Conservation (phyloP, 2,113 vertebrate species). For the Mesoclemmys tuberculata region DNA sequence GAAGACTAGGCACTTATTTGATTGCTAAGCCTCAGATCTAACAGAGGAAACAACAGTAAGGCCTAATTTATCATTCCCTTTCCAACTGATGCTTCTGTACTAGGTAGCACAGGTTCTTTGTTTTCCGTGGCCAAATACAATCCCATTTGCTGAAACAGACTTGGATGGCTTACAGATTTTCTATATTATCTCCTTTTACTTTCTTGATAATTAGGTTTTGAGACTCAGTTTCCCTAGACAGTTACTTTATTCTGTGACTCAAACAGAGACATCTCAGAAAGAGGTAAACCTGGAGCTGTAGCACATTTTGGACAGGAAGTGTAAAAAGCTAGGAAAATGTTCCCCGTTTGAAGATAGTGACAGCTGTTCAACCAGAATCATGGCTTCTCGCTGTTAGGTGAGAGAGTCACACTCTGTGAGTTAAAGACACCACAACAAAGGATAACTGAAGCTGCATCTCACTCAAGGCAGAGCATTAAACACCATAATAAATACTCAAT, state of each 20-base stretch:
- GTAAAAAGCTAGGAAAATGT: neutral
- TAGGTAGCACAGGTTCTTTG: rapidly evolving
- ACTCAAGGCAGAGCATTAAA: conserved; percentile 62
- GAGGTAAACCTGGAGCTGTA: neutral
- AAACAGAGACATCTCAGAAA: conserved; percentile 2
- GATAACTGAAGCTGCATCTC: conserved; percentile 57
- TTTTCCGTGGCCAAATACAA: neutral
- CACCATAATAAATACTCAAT: conserved; percentile 58
- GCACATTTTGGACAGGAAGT: conserved; percentile 39
- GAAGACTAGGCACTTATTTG: conserved; percentile 40
- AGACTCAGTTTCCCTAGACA: conserved; percentile 34
- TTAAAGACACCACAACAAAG: conserved; percentile 57
- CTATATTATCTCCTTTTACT: neutral
- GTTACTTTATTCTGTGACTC: conserved; percentile 39
- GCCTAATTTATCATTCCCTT: conserved; percentile 22
- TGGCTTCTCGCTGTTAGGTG: conserved; percentile 52
- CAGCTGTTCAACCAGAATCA: conserved; percentile 61
- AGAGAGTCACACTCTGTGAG: conserved; percentile 45
- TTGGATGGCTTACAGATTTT: neutral
- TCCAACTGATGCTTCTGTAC: neutral
- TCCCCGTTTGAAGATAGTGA: conserved; percentile 2
- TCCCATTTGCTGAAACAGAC: neutral
- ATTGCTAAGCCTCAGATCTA: conserved; percentile 59
- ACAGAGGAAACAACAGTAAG: conserved; percentile 39
- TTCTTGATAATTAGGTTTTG: neutral